Evolutionary conservation across 2,797 vertebrate species (phyloP), one percentile per base, ranked within the genome.

Genomic region (Catostomus latipinnis): DNA sequence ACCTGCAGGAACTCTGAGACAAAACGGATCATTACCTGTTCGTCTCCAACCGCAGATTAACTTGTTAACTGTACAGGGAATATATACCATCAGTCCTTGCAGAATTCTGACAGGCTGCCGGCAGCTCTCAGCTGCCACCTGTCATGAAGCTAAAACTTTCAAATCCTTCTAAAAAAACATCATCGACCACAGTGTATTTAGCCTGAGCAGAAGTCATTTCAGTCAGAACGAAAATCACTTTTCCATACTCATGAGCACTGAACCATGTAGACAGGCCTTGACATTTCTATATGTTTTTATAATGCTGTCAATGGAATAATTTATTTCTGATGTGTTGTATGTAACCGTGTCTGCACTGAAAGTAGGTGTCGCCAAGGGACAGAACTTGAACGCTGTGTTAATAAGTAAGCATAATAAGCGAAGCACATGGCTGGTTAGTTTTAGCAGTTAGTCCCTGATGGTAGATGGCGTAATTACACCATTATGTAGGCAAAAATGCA

Each of bases 21-120:
- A 81, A n/a, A 82, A 67, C 7, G 2, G 34, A n/a, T 61, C 81
- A 87, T 91, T 88, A 90, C 89, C 90, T 91, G 89, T 87, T 90
- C 90, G 87, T 84, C 60, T 73, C 71, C 34, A 34, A 34, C 34
- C 34, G 43, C 71, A 81, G 76, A 83, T 75, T 9, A 74, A 81
- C 72, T 65, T 84, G 77, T 54, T 82, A 83, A 80, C 85, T 80
- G 83, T 90, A 88, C 86, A 78, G 63, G 86, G 85, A 78, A 83
- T 84, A 84, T 83, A 86, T 83, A 18, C 71, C 81, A 83, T 83
- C 74, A 71, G 34, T 34, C 34, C 3, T 34, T 34, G 34, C 34
- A 34, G 34, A 3, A 34, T 34, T 34, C 34, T 34, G 70, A 87
- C 71, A 65, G 54, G 60, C 22, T 78, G 80, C 81, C 82, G 85